Conservation (phyloP, 2,797 vertebrate genomes). For the Semaprochilodus insignis region DNA sequence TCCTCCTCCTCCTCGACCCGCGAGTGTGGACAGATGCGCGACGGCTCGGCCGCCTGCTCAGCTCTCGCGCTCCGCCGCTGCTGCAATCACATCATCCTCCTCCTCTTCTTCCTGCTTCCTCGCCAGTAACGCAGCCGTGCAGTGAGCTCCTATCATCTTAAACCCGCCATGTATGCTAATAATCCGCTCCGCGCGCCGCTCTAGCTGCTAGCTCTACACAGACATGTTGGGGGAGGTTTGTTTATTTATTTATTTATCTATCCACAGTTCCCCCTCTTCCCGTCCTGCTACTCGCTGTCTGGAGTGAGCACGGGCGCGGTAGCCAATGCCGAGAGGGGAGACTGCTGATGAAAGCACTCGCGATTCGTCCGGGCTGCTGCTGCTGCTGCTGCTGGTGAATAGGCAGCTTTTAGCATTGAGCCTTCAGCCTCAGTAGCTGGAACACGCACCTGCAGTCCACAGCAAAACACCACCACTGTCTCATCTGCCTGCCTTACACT, state of each 20-base stretch:
- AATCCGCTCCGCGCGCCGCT: not conserved
- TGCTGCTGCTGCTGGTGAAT: constrained; percentile 7
- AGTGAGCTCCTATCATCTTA: constrained; percentile 54
- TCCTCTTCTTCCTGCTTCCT: constrained; percentile 15
- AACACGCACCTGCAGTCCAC: constrained; percentile 7
- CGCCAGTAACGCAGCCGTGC: not conserved
- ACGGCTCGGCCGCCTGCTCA: constrained; percentile 24
- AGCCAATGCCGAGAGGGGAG: constrained; percentile 57
- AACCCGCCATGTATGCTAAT: not conserved
- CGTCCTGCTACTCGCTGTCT: constrained; percentile 42
- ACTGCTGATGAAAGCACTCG: constrained; percentile 62
- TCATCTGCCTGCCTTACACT: not conserved
- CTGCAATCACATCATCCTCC: constrained; percentile 46
- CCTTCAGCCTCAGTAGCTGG: not conserved
- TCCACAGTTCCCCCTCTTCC: constrained; percentile 35
- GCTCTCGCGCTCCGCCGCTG: constrained; percentile 38
- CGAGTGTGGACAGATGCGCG: constrained; percentile 43
- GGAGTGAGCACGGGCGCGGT: constrained; percentile 52
- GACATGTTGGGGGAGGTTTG: constrained; percentile 4
- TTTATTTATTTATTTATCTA: not conserved
- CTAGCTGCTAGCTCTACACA: not conserved
- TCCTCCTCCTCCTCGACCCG: constrained; percentile 30
- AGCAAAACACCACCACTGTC: not conserved
- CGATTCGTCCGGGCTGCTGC: constrained; percentile 51
- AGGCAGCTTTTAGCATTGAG: not conserved